Base-by-base conservation (phyloP, 2,888 invertebrate genomes). In the Homarus gammarus region DNA sequence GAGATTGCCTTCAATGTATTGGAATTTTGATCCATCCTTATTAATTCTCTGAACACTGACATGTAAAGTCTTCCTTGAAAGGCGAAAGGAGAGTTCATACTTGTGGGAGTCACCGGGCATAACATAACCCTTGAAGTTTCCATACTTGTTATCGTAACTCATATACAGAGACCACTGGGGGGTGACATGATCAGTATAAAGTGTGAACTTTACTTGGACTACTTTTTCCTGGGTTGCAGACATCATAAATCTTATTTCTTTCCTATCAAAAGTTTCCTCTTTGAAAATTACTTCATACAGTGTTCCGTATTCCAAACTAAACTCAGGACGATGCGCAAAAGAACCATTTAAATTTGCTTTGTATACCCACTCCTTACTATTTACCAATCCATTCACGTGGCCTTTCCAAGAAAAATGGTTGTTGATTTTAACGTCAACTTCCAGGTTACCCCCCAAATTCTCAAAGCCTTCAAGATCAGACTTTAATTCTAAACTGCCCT, bases 1-100 rank as follows among this genome's bases (percentile, higher is more conserved):
- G n/a, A 89, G 70, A 33, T 84, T 89, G 6, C 88, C 88, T 38
- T 89, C n/a, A 10, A 84, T 18, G 31, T 64, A 44, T 68, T 84
- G 51, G 56, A 84, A 84, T 33, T 64, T 89, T 22, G 83, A 75
- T 8, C 70, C 70, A 44, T 84, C 78, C 0, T 83, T 72, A 31
- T 51, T 31, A 22, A 44, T 38, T 40, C 73, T 75, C 6, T 87
- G 81, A 31, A 51, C 70, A 68, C 78, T 68, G 1, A 89, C n/a
- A 31, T 33, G 38, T 5, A 84, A 38, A 33, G 51, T 78, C 27
- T 73, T 77, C 38, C 40, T 79, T 27, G 79, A 38, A 12, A 89
- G 83, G 8, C 56, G 72, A 15, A 33, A 36, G 6, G 78, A 49
- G 8, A 89, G 22, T 22, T 77, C 78, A 33, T 89, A 89, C 33